Conservation (phyloP, 2,113 vertebrate species). For the Brachyhypopomus occidentalis region DNA sequence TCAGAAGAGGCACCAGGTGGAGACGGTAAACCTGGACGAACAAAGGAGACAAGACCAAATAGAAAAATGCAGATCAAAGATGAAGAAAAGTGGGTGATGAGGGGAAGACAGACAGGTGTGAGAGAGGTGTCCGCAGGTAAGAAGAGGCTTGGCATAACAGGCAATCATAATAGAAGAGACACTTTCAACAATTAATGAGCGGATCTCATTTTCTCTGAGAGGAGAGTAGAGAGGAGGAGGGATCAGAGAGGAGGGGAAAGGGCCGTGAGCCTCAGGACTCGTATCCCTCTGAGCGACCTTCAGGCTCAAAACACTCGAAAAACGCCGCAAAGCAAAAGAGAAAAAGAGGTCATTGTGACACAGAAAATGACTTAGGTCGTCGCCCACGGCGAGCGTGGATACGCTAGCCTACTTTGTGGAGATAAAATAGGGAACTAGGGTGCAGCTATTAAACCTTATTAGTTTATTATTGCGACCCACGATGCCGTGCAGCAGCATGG, state of each 20-base stretch:
- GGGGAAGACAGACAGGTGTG: slow-evolving; percentile 20
- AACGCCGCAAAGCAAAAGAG: slow-evolving; percentile 11
- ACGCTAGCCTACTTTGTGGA: slow-evolving; percentile 26
- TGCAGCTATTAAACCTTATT: slow-evolving; percentile 8
- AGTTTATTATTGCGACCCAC: neutral
- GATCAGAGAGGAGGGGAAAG: slow-evolving; percentile 40
- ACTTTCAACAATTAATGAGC: slow-evolving; percentile 53
- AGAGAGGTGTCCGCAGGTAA: slow-evolving; percentile 16
- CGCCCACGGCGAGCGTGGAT: slow-evolving; percentile 18
- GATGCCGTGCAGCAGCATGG: neutral
- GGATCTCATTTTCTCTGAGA: slow-evolving; percentile 44
- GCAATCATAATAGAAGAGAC: slow-evolving; percentile 37
- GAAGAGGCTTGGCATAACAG: neutral
- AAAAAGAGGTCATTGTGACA: slow-evolving; percentile 54
- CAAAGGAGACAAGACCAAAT: slow-evolving; percentile 1
- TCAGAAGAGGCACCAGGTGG: slow-evolving; percentile 16
- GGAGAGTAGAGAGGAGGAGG: neutral
- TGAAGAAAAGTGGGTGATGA: neutral
- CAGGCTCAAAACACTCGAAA: slow-evolving; percentile 41
- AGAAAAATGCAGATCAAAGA: slow-evolving; percentile 4
- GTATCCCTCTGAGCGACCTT: slow-evolving; percentile 44
- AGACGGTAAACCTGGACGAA: slow-evolving; percentile 3
- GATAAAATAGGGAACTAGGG: slow-evolving; percentile 30
- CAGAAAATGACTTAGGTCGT: slow-evolving; percentile 50
- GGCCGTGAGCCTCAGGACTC: slow-evolving; percentile 30